Evolutionary conservation across 2,113 vertebrate genomes (phyloP).

Genomic region (Corydoras maculifer): DNA sequence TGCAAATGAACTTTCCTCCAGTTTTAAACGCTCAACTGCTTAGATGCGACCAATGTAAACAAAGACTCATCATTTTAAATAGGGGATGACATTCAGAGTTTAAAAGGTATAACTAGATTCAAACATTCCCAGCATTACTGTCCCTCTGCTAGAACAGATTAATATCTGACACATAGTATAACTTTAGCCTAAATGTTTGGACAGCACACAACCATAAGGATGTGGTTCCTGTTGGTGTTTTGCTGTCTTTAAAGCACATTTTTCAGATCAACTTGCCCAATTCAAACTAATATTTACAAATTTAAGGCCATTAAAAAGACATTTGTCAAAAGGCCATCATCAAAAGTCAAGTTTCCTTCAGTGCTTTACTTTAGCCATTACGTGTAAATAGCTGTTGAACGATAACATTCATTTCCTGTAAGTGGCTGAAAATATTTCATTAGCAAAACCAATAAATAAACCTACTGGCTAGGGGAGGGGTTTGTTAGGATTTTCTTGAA

Average conservation of each 20-base stretch:
- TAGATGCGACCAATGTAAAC: slow-evolving; percentile 36
- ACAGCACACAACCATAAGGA: slow-evolving; percentile 43
- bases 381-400: slow-evolving; percentile 33
- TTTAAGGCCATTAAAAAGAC: slow-evolving; percentile 50
- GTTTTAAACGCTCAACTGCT: slow-evolving; percentile 8
- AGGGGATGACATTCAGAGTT: slow-evolving; percentile 49
- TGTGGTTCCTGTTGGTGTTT: slow-evolving; percentile 39
- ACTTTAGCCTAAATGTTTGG: slow-evolving; percentile 62
- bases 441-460: slow-evolving; percentile 35
- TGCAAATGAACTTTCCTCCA: neutral
- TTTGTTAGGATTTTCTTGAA: too few relatives aligned
- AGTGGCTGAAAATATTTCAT: slow-evolving; percentile 38
- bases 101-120: slow-evolving; percentile 41
- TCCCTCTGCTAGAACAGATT: slow-evolving; percentile 57
- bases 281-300: slow-evolving; percentile 65
- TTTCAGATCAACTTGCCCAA: slow-evolving; percentile 30
- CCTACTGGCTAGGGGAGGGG: neutral
- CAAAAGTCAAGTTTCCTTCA: slow-evolving; percentile 38
- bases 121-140: slow-evolving; percentile 64
- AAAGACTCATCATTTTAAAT: slow-evolving; percentile 45
- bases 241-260: slow-evolving; percentile 29
- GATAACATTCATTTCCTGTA: slow-evolving; percentile 33
- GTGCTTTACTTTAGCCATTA: slow-evolving; percentile 26
- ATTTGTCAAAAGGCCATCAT: slow-evolving; percentile 49
- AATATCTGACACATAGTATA: slow-evolving; percentile 62